Evolutionary conservation across 2,113 vertebrate genomes (phyloP).

Genomic region (Synchiropus splendidus): DNA sequence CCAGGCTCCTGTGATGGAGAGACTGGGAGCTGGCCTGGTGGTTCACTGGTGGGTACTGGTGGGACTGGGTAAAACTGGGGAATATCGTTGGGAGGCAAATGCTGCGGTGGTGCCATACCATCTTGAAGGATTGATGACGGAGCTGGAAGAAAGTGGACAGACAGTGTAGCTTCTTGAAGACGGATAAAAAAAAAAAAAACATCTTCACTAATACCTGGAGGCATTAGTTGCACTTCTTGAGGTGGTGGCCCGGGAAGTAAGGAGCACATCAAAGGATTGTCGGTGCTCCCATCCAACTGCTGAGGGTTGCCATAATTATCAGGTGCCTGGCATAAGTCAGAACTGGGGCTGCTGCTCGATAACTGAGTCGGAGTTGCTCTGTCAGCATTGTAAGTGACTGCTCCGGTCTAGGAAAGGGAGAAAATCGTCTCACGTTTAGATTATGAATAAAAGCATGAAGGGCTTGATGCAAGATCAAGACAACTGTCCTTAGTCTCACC

Average conservation of each 20-base stretch:
- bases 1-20: constrained; percentile 35
- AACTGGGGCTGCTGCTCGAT: constrained; percentile 74
- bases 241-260: constrained; percentile 62
- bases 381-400: constrained; percentile 60
- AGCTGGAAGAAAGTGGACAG: constrained; percentile 52
- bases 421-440: neutral
- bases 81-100: constrained; percentile 13
- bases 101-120: constrained; percentile 41
- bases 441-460: too few species aligned
- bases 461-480: neutral
- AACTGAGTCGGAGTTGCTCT: constrained; percentile 70
- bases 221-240: constrained; percentile 76
- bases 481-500: constrained; percentile 52
- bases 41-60: constrained; percentile 39
- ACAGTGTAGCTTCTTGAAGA: neutral
- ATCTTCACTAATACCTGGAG: constrained; percentile 73
- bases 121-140: constrained; percentile 70
- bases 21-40: constrained; percentile 35
- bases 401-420: constrained; percentile 74
- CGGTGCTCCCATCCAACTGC: constrained; percentile 48
- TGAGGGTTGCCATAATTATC: constrained; percentile 56
- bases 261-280: constrained; percentile 74
- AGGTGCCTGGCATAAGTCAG: constrained; percentile 69
- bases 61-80: constrained; percentile 70
- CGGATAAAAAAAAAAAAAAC: neutral